Conservation (phyloP, 2,888 invertebrate species). For the Beris chalybata region DNA sequence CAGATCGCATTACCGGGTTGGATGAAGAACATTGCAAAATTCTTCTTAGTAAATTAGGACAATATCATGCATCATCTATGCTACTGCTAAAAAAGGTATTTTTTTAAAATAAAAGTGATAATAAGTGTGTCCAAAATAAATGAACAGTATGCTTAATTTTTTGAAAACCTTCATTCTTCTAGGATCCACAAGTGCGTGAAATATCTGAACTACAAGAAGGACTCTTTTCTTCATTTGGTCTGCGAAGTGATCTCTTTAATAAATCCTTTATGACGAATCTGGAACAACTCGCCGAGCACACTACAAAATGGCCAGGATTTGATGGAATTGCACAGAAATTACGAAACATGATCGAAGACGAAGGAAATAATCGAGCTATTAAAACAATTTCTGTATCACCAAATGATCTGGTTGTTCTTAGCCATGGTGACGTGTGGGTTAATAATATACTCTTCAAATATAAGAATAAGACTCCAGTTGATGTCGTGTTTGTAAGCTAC, state of each 20-base stretch:
- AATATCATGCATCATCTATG: constrained; percentile 62
- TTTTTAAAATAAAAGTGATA: constrained; percentile 3
- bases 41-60: constrained; percentile 59
- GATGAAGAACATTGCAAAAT: constrained; percentile 60
- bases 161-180: too few relatives aligned
- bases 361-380: constrained; percentile 44
- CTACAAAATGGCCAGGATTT: constrained; percentile 46
- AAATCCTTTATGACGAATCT: too few relatives aligned
- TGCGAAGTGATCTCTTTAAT: too few relatives aligned
- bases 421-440: constrained; percentile 55
- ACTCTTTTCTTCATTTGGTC: too few relatives aligned
- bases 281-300: too few relatives aligned
- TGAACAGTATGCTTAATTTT: too few relatives aligned
- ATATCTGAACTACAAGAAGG: too few relatives aligned
- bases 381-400: not conserved
- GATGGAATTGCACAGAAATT: constrained; percentile 49
- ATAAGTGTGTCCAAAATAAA: not conserved
- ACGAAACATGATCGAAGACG: constrained; percentile 45
- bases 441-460: constrained; percentile 56
- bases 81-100: constrained; percentile 59
- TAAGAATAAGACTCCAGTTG: constrained; percentile 33
- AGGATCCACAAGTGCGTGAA: too few relatives aligned
- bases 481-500: constrained; percentile 15
- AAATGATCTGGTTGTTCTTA: constrained; percentile 46
- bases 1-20: constrained; percentile 59